phyloP scores from a whole-genome alignment of 2,797 vertebrate genomes.

The Enteromius mattozi region DNA sequence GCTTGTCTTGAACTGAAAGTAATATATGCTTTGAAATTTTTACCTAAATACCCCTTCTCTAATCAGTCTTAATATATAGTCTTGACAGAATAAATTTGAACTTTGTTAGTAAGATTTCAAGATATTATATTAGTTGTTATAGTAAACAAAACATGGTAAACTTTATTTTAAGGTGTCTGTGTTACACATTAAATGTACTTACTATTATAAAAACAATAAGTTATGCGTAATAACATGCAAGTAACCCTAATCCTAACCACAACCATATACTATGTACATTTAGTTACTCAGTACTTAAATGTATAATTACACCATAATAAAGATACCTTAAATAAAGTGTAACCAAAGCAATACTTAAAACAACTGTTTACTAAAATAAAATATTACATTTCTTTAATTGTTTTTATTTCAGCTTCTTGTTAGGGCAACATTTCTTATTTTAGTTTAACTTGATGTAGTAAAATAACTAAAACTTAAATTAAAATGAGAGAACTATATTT shows the following conservation, averaged over 20 bases:
- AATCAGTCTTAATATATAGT: background rate
- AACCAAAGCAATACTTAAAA: background rate
- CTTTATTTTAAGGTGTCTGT: background rate
- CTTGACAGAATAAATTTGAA: background rate
- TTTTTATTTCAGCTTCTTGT: background rate
- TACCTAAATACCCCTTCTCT: background rate
- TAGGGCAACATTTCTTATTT: background rate
- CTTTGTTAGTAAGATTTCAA: background rate
- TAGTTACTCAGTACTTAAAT: background rate
- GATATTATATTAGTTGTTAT: background rate
- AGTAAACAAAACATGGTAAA: background rate
- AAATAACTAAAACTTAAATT: background rate
- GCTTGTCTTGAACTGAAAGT: background rate
- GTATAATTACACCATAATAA: background rate
- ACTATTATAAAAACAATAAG: background rate
- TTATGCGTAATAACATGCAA: background rate
- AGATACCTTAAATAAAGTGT: background rate
- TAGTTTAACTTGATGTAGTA: background rate
- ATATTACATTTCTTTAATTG: background rate
- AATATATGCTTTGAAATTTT: background rate
- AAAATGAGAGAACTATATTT: background rate
- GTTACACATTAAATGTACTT: background rate
- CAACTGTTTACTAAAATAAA: background rate
- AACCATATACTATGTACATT: background rate
- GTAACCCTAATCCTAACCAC: background rate